phyloP scores from a whole-genome alignment of 2,888 invertebrate species.

The Dioctria rufipes region DNA sequence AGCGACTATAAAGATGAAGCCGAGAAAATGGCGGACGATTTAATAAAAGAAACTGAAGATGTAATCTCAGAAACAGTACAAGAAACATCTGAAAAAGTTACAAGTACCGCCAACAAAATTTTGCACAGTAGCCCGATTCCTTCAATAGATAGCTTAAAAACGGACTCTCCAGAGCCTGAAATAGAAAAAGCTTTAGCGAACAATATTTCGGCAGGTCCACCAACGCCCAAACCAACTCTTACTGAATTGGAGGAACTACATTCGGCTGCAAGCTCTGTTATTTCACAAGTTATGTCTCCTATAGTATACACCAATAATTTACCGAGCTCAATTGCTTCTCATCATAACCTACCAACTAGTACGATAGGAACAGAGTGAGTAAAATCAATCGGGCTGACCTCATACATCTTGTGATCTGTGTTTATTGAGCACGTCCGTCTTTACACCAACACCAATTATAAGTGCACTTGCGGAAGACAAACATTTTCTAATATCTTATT shows the following conservation, averaged over 20 bases:
- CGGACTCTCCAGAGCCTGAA: conserved; percentile 70
- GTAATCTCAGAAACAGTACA: conserved; percentile 34
- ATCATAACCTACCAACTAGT: conserved; percentile 21
- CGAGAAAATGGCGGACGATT: conserved; percentile 59
- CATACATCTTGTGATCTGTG: conserved; percentile 39
- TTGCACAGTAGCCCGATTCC: conserved; percentile 19
- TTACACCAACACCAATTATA: conserved; percentile 26
- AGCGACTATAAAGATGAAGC: conserved; percentile 57
- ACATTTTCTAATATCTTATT: conserved; percentile 14
- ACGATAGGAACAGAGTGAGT: conserved; percentile 55
- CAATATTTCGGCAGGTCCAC: conserved; percentile 64
- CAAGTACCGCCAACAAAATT: conserved; percentile 9
- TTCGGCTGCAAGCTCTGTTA: conserved; percentile 17
- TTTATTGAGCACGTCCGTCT: conserved; percentile 42
- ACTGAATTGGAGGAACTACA: conserved; percentile 66
- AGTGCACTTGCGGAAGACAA: conserved; percentile 45
- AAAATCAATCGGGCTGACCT: conserved; percentile 34
- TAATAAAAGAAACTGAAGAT: conserved; percentile 59
- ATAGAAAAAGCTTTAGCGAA: conserved; percentile 68
- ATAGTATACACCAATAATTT: not conserved
- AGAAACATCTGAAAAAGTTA: not conserved
- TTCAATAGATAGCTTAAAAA: conserved; percentile 67
- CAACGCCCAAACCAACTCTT: conserved; percentile 68
- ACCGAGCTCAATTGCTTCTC: not conserved
- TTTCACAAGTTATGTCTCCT: conserved; percentile 9